Evolutionary conservation across 2,113 vertebrate genomes (phyloP).

Genomic region (Ardeotis arabs): DNA sequence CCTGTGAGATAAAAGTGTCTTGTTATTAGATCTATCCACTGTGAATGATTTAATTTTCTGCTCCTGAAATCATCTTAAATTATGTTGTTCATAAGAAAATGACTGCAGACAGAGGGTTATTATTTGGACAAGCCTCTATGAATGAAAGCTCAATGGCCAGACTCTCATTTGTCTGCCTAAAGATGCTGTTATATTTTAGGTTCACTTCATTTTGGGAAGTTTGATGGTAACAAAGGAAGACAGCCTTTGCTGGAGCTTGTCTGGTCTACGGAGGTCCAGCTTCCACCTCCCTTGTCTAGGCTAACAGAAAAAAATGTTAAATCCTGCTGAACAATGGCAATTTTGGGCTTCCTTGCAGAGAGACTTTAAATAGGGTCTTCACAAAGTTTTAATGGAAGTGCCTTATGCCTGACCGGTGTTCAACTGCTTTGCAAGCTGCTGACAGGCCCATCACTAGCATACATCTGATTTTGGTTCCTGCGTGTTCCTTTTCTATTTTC

Average conservation of each 20-base stretch:
- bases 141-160: conserved; percentile 21
- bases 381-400: not conserved
- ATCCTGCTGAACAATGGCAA: not conserved
- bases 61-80: conserved; percentile 63
- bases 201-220: conserved; percentile 45
- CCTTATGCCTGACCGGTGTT: not conserved
- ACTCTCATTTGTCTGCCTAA: conserved; percentile 28
- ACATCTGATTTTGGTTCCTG: not conserved
- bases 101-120: conserved; percentile 27
- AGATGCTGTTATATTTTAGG: conserved; percentile 45
- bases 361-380: not conserved
- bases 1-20: conserved; percentile 30
- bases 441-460: not conserved
- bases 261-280: not conserved
- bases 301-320: not conserved
- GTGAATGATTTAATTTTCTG: conserved; percentile 71
- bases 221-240: conserved; percentile 54
- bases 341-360: not conserved
- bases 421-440: not conserved
- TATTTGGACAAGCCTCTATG: conserved; percentile 24
- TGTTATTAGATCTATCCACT: conserved; percentile 39
- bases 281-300: not conserved
- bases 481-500: not conserved
- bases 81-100: conserved; percentile 28
- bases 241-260: conserved; percentile 5